Evolutionary conservation across 2,888 invertebrate species (phyloP), one percentile per base, ranked within the genome.

Genomic region (Imbricaverruca yamaguchii): DNA sequence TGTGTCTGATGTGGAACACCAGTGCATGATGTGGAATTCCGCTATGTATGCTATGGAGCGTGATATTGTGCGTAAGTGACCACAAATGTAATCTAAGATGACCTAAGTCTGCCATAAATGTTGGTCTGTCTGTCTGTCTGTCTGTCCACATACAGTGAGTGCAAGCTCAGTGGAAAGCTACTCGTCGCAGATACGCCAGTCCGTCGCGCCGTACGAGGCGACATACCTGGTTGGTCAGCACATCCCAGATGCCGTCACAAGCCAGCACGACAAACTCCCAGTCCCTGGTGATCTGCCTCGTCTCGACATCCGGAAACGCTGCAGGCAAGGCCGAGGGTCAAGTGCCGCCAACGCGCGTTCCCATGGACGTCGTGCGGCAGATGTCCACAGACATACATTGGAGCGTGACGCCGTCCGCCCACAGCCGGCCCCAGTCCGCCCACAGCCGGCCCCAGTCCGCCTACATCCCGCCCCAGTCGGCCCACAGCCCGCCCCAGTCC

Each of bases 191-290:
- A 39, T 39, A 39, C 39, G 39, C 39, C 39, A 39, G 39, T 39
- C 39, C 39, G 39, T 39, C 39, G 39, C 39, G 39, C 39, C 39
- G 39, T 39, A 39, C 4, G 39, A 39, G 39, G 39, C 4, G 61
- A 85, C 86, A 85, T 85, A 91, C 91, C 89, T 95, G 93, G 87
- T 95, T 98, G 80, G 92, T 94, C 90, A 99, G 90, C 55, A 98
- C 98, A 88, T 99, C 99, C 98, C 99, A 99, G 85, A 99, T 98
- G 56, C 99, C 99, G 87, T 99, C 99, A 87, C 98, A 99, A 0
- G 98, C 99, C 85, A 99, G 89, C 65, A 99, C 91, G 81, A 98
- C 90, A 87, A 99, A 99, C 89, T 99, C 98, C 93, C 96, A 96
- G 83, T 97, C 95, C n/a, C 92, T 90, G 74, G 91, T 93, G 84